Evolutionary conservation across 1,140 invertebrate genomes (phyloP).

Genomic region (Euura lappo): DNA sequence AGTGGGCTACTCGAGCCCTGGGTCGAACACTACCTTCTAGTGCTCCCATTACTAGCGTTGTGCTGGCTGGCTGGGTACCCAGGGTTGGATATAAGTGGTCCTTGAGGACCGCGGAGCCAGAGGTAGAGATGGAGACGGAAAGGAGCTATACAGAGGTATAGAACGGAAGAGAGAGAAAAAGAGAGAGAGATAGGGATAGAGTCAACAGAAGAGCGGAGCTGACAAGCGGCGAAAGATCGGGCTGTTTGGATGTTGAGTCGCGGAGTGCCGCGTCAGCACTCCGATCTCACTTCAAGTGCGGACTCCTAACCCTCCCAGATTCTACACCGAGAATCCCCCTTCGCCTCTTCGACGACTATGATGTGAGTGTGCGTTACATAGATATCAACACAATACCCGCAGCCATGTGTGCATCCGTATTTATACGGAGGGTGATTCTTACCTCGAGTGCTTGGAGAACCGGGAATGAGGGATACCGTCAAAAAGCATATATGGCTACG

Average conservation of each 20-base stretch:
- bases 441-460: constrained; percentile 19
- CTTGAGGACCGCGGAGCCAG: constrained; percentile 31
- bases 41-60: constrained; percentile 4
- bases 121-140: constrained; percentile 13
- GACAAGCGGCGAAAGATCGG: constrained; percentile 57
- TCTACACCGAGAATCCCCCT: background rate
- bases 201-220: constrained; percentile 29
- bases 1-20: background rate
- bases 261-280: constrained; percentile 56
- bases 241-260: constrained; percentile 60
- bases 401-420: too few relatives aligned
- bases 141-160: constrained; percentile 20
- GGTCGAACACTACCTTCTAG: constrained; percentile 6
- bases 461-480: constrained; percentile 11
- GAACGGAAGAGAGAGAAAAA: constrained; percentile 20
- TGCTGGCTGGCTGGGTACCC: background rate
- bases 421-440: too few relatives aligned
- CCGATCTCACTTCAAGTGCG: constrained; percentile 24
- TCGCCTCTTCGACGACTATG: background rate
- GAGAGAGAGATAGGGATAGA: constrained; percentile 12
- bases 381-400: background rate
- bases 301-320: background rate
- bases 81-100: constrained; percentile 47
- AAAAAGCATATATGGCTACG: too few relatives aligned
- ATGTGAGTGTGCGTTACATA: background rate